phyloP scores from a whole-genome alignment of 2,888 invertebrate species.

The Acrobasis repandana region DNA sequence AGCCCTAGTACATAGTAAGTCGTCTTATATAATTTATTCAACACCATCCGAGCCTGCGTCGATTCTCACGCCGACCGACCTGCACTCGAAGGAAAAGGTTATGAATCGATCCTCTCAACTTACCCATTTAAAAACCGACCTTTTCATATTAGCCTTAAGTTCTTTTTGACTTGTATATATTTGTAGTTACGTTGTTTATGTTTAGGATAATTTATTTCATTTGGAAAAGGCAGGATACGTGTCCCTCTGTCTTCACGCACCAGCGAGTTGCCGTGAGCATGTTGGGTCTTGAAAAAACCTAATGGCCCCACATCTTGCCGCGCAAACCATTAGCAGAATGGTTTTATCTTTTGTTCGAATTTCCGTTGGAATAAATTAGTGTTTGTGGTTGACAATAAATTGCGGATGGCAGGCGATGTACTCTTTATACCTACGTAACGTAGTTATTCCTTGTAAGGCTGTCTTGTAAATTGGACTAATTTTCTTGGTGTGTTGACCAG shows the following conservation, averaged over 20 bases:
- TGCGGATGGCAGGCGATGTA: constrained; percentile 19
- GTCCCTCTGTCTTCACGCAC: constrained; percentile 80
- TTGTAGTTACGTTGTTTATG: constrained; percentile 41
- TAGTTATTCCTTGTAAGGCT: neutral
- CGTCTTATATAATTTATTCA: constrained; percentile 49
- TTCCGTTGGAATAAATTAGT: constrained; percentile 75
- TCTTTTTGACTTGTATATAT: constrained; percentile 27
- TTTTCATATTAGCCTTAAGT: constrained; percentile 24
- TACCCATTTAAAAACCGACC: constrained; percentile 31
- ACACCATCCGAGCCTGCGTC: constrained; percentile 36
- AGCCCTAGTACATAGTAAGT: constrained; percentile 22
- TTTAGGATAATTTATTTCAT: constrained; percentile 73
- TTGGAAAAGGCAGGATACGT: constrained; percentile 80
- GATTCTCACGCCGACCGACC: constrained; percentile 60
- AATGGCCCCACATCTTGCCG: constrained; percentile 61
- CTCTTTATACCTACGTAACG: constrained; percentile 1
- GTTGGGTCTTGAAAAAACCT: constrained; percentile 73
- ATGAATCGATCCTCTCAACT: constrained; percentile 60
- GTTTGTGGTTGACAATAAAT: constrained; percentile 32
- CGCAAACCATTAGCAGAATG: constrained; percentile 48
- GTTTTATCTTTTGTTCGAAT: constrained; percentile 70
- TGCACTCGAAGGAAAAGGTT: constrained; percentile 58
- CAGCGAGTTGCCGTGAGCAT: constrained; percentile 66
- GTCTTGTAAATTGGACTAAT: neutral
- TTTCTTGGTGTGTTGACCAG: neutral